Percentiles rank a stretch among this genome's conserved stretches.
Conservation (phyloP, 2,888 invertebrate species). For the Scaptomyza cyrtandrae region DNA sequence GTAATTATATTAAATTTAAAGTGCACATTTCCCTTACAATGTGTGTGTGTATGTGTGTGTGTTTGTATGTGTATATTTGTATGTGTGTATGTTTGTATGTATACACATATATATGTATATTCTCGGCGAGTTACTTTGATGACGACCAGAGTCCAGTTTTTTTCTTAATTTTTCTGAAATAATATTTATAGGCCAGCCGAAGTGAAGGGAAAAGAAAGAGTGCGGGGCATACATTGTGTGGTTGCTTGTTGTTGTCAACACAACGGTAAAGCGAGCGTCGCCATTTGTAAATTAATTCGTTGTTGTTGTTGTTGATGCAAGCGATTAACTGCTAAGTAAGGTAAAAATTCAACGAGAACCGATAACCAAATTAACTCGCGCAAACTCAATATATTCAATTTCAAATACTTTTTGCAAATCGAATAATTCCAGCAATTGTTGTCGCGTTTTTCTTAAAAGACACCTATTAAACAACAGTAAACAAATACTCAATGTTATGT, state of each 20-base stretch:
- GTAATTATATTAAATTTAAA: slow-evolving; percentile 78
- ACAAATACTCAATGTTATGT: too few relatives aligned
- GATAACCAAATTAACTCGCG: not conserved
- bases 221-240: not conserved
- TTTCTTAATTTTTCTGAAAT: not conserved
- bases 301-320: slow-evolving; percentile 4
- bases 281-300: slow-evolving; percentile 52
- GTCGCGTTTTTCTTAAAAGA: too few relatives aligned
- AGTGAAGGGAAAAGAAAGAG: not conserved
- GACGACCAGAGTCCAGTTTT: slow-evolving; percentile 16
- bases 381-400: not conserved
- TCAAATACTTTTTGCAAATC: too few relatives aligned
- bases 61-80: too few relatives aligned
- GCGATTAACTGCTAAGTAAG: slow-evolving; percentile 34
- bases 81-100: too few relatives aligned
- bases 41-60: too few relatives aligned
- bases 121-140: slow-evolving; percentile 15
- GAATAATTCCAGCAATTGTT: too few relatives aligned
- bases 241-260: not conserved
- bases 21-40: slow-evolving; percentile 18
- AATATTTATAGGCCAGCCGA: not conserved
- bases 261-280: slow-evolving; percentile 17
- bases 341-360: slow-evolving; percentile 1
- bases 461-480: too few relatives aligned
- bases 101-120: too few relatives aligned